Evolutionary conservation across 2,888 invertebrate species (phyloP).

Genomic region (Poecilus cupreus): DNA sequence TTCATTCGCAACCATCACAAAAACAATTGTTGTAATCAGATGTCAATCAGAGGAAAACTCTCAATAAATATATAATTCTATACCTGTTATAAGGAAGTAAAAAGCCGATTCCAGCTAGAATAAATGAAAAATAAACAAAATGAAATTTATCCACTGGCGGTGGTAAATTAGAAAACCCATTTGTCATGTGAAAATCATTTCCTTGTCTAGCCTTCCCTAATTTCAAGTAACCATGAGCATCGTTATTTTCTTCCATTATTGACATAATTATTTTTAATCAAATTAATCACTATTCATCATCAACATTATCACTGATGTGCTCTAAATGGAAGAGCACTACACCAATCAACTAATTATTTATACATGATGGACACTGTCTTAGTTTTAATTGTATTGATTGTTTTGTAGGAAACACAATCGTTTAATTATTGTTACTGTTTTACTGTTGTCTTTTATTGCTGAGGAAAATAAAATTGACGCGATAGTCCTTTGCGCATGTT

Average conservation of each 20-base stretch:
- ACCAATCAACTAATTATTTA: constrained; percentile 45
- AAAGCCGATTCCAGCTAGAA: constrained; percentile 92
- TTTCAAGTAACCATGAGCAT: constrained; percentile 69
- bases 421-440: not conserved
- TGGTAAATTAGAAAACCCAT: constrained; percentile 77
- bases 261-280: constrained; percentile 40
- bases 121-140: constrained; percentile 83
- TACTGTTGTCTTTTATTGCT: constrained; percentile 16
- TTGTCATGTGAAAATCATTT: constrained; percentile 69
- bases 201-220: constrained; percentile 67
- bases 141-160: constrained; percentile 83
- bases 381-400: constrained; percentile 48
- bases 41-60: too few relatives aligned
- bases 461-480: constrained; percentile 7
- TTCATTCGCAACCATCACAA: too few relatives aligned
- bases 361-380: constrained; percentile 37
- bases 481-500: constrained; percentile 41
- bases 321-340: constrained; percentile 36
- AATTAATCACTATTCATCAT: constrained; percentile 20
- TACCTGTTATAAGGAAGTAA: constrained; percentile 94
- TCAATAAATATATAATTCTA: too few relatives aligned
- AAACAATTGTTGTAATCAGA: too few relatives aligned
- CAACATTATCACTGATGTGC: constrained; percentile 45
- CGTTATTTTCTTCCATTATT: constrained; percentile 67
- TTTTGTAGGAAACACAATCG: not conserved